Conservation (phyloP, 2,113 vertebrate genomes). For the Fukomys damarensis region DNA sequence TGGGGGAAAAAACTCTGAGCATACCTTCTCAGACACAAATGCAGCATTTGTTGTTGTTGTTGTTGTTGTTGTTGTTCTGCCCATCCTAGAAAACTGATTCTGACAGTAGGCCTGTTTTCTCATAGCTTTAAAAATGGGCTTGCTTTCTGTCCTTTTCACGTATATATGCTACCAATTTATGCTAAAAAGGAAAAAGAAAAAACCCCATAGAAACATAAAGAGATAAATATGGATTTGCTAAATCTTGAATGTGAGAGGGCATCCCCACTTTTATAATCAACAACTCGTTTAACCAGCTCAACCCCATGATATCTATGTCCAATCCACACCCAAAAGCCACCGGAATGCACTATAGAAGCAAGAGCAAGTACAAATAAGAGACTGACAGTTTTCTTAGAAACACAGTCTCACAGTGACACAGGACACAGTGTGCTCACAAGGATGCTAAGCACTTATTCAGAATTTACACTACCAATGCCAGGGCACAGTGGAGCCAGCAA, state of each 20-base stretch:
- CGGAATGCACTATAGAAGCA: neutral
- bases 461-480: neutral
- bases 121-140: slow-evolving; percentile 52
- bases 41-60: slow-evolving; percentile 57
- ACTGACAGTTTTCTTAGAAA: neutral
- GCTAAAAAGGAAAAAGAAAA: slow-evolving; percentile 35
- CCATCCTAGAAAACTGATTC: neutral
- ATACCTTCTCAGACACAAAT: slow-evolving; percentile 70
- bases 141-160: slow-evolving; percentile 49
- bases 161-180: slow-evolving; percentile 18
- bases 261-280: neutral
- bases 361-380: neutral
- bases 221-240: slow-evolving; percentile 11
- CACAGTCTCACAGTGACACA: neutral
- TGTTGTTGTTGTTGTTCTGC: slow-evolving; percentile 49
- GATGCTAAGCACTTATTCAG: neutral
- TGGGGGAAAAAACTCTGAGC: slow-evolving; percentile 53
- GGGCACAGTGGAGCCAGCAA: neutral
- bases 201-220: neutral
- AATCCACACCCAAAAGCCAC: neutral
- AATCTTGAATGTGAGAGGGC: neutral
- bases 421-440: neutral
- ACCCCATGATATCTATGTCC: neutral
- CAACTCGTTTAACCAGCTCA: neutral
- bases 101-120: neutral